These are phyloP conservation scores for Gallinago paraguaiae DNA, from an alignment of 2,113 vertebrate genomes.

Conservation along the genomic window DNA sequence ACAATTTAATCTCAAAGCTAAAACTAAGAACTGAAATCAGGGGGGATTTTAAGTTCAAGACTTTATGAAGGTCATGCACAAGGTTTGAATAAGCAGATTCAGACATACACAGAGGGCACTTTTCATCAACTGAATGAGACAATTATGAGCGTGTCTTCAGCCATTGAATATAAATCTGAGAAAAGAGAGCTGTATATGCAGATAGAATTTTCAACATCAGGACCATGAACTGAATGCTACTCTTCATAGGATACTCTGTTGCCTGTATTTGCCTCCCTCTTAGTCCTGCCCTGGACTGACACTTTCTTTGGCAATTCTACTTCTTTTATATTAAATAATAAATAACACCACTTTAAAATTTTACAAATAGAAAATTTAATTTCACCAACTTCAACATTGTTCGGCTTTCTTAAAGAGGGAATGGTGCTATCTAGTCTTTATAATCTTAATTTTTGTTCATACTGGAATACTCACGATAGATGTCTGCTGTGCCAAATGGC, in stretches of 20 bases:
- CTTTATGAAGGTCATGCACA: neutral
- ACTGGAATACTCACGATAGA: neutral
- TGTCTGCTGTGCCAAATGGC: neutral
- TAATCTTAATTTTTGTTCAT: neutral
- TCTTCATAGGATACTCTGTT: neutral
- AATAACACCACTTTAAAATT: neutral
- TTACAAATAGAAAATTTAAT: neutral
- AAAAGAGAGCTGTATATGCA: neutral
- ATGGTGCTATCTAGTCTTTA: neutral
- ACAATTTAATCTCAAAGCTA: slow-evolving; percentile 8
- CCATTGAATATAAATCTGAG: neutral
- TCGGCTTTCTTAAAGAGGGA: neutral
- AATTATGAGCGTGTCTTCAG: neutral
- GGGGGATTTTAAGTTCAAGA: slow-evolving; percentile 18
- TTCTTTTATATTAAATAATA: neutral
- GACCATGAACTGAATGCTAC: neutral
- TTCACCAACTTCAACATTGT: neutral
- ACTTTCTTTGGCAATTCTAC: neutral
- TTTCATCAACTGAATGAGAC: slow-evolving; percentile 23
- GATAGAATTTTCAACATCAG: neutral
- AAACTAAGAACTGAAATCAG: slow-evolving; percentile 24
- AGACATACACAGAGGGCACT: neutral
- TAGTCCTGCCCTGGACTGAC: neutral
- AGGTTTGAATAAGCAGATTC: slow-evolving; percentile 35
- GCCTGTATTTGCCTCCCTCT: neutral